Evolutionary conservation across 2,888 invertebrate genomes (phyloP), one percentile per base, ranked within the genome.

Genomic region (Aleiodes testaceus): DNA sequence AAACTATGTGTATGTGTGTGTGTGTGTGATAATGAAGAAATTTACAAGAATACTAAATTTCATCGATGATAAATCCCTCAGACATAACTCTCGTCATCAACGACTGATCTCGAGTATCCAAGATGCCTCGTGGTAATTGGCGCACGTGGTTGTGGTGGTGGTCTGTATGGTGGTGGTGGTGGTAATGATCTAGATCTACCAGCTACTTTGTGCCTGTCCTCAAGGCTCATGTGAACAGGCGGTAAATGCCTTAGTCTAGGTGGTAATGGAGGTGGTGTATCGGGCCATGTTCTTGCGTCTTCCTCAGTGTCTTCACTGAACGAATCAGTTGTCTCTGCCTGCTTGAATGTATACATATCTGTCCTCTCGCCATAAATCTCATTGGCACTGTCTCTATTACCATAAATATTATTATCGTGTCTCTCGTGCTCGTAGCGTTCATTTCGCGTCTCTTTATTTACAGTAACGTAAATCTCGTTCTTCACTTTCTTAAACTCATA

Each of bases 191-290:
- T 84, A 59, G 87, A 87, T 69, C 87, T 83, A 7, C 84, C 83
- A 0, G 87, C 85, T 7, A 85, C 80, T 74, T 87, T 87, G 77
- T 87, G 87, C 74, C 91, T 89, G 63, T 91, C 91, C 22, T 91
- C 91, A 70, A 90, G 89, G 78, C 89, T 91, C 78, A 92, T 90
- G 79, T 92, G 92, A 26, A 92, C 92, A 0, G 92, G 92, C 69
- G 92, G 92, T 77, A 91, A 88, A 80, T 92, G 92, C 85, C 91
- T 90, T 52, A 92, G 85, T 79, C 91, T 87, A 4, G 91, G 92
- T 0, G 91, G 91, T 42, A 91, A 89, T 1, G 91, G 92, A 11
- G 91, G 92, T 3, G 91, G 91, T 82, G 90, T 89, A 77, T 89
- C 90, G 2, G 84, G 84, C 85, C 83, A 86, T 11, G 81, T 85